Base-by-base conservation (phyloP, 2,888 invertebrate species). In the Drosophila pegasa region DNA sequence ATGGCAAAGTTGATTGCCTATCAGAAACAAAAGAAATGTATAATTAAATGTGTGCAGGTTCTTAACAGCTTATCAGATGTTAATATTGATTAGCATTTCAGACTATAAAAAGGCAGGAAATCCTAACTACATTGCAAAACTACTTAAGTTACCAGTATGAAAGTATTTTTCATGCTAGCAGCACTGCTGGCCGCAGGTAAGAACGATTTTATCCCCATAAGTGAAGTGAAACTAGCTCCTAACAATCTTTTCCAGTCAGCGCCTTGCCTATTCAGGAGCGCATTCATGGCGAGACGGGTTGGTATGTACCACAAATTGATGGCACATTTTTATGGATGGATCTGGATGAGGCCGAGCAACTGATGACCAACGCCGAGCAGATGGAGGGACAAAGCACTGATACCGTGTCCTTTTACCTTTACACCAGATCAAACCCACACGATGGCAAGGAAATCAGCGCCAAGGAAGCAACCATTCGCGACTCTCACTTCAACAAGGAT, bases 341-440 rank as follows among this genome's bases (percentile, higher is more conserved):
- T 7, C 56, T 64, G 43, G 64, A 75, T 8, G 77, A 78, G 12
- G 80, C 70, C 33, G 78, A 83, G 25, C 31, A 63, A 9, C 12
- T 72, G 18, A 10, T 82, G 47, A 33, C 54, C 0, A 48, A 37
- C 1, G 58, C 31, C 5, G 70, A 41, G 5, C 41, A 43, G 9
- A 59, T 71, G 37, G 69, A 66, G 31, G 57, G 66, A 14, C 72
- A 75, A 10, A 73, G 60, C 55, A 52, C 60, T 3, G 71, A 77
- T 45, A 68, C 72, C 0, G 88, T 89, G 0, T 60, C 48, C 10
- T 91, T 85, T 59, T 88, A 88, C 51, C 67, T 91, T 0, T 90
- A 76, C 51, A 91, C 91, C 20, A 72, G 66, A n/a, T 59, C 76
- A 0, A 90, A 90, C 56, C 89, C 88, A 2, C 70, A 55, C 0